Evolutionary conservation across 35 echinoderm and acorn worm species (phyloP), one percentile per base, ranked within the genome.

Genomic region (Patiria miniata): DNA sequence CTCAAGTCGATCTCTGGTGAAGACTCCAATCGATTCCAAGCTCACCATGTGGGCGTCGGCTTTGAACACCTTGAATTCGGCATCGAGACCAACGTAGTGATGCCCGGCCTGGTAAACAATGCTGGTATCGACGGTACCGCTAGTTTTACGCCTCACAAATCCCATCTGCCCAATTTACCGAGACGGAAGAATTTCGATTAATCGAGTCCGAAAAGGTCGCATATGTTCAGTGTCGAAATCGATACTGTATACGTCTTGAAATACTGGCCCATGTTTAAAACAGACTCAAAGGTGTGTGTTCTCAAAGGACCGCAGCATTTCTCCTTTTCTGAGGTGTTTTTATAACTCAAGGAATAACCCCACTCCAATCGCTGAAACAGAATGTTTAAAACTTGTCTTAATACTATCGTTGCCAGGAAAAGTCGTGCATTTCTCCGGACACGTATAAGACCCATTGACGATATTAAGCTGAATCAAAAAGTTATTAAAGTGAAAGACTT

Each of bases 1-100:
- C 57, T 84, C 83, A 4, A 89, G 76, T 36, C 86, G 30, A 38
- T 94, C 87, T 36, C 82, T 73, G 19, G 92, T 94, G 55, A 94
- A 94, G 1, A 94, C 92, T 40, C 15, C 53, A 0, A 94, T 22
- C 36, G 60, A 18, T 33, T 85, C 52, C 14, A 94, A 51, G 15
- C 37, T 39, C 0, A 94, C 76, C 3, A 81, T 39, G 21, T 94
- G 92, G 28, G 92, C 86, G 38, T 86, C 82, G 12, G 92, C 86
- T 26, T 77, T 81, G 68, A 89, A 94, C 38, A 26, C 73, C 29
- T 89, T 89, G 80, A 94, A 94, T 37, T 78, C 86, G 33, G 39
- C 76, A 23, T 68, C 80, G 15, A 94, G 32, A 2, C 92, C 92
- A 39, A 94, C 86, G 76, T 51, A 89, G 36, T 94, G 80, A 18